Base-by-base conservation (phyloP, 2,113 vertebrate genomes). In the Mellivora capensis region DNA sequence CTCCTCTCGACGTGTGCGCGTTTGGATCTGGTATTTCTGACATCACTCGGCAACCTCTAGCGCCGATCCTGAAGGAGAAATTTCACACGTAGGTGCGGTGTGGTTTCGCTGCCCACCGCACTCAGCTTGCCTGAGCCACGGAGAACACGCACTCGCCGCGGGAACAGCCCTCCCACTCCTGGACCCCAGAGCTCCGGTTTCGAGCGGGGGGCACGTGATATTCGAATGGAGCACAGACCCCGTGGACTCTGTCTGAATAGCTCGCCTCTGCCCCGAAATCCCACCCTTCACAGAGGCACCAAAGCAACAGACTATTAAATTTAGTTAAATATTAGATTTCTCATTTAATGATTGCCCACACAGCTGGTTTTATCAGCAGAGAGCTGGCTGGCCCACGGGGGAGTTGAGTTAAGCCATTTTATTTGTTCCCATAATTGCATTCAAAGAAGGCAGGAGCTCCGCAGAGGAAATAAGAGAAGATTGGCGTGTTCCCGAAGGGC, bases 381-480 rank as follows among this genome's bases (percentile, higher is more conserved):
- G 98, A 98, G 98, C 98, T 97, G 97, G 96, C 94, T 97, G 98
- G 89, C 98, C 98, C 98, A 87, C 98, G 87, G 95, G 99, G 99
- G 98, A 98, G 96, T 89, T 97, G 74, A 96, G 97, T 97, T 97
- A 98, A 98, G 98, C 97, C 84, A 0, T 97, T 98, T 98, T 99
- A 98, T 99, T 99, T 99, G 99, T 98, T 98, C 98, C 95, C 96
- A 83, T 99, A 99, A 99, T 99, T 99, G 98, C 99, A 98, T 98
- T 98, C 98, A 96, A 88, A 98, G 98, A 98, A 98, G 97, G 98
- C 98, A 98, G 97, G 96, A 97, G 98, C 96, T 82, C 87, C 80
- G 97, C 17, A 85, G 96, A 98, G 98, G 97, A 98, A 98, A 98
- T 96, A 96, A 98, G 98, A 97, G 97, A 98, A 99, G 98, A 98